phyloP scores from a whole-genome alignment of 2,797 vertebrate genomes.

The Sebastes flavidus region DNA sequence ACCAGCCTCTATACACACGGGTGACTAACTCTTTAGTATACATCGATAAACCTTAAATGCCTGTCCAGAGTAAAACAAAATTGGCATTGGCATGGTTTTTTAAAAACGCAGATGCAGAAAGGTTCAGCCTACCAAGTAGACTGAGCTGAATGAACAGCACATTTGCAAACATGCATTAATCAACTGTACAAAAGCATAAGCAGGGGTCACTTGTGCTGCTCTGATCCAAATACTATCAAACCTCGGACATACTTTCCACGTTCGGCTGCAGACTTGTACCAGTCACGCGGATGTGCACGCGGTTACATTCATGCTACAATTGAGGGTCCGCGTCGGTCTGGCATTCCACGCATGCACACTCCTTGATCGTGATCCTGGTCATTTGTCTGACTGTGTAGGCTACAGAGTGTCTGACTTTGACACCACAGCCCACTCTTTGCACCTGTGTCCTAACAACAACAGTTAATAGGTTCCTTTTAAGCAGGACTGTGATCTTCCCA shows the following conservation, averaged over 20 bases:
- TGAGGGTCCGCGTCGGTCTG: too few relatives aligned
- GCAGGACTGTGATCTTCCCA: too few relatives aligned
- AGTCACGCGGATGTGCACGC: rapidly evolving
- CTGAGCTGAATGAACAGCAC: neutral
- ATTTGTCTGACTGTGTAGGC: too few relatives aligned
- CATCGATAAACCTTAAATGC: neutral
- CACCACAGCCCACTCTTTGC: too few relatives aligned
- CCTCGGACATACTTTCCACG: too few relatives aligned
- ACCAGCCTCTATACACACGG: neutral
- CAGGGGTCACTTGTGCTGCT: neutral
- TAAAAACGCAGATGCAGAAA: neutral
- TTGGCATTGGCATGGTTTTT: neutral
- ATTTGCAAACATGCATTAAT: neutral
- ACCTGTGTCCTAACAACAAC: neutral
- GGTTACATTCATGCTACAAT: too few relatives aligned
- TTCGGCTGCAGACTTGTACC: too few relatives aligned
- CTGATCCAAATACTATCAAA: neutral
- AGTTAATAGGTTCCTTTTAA: neutral
- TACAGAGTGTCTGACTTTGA: too few relatives aligned
- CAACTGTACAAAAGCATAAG: neutral
- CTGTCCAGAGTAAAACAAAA: neutral
- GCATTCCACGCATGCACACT: too few relatives aligned
- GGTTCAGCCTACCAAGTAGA: neutral
- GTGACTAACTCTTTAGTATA: neutral
- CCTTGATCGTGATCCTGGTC: too few relatives aligned